Base-by-base conservation (phyloP, 2,113 vertebrate genomes). In the Numenius arquata region DNA sequence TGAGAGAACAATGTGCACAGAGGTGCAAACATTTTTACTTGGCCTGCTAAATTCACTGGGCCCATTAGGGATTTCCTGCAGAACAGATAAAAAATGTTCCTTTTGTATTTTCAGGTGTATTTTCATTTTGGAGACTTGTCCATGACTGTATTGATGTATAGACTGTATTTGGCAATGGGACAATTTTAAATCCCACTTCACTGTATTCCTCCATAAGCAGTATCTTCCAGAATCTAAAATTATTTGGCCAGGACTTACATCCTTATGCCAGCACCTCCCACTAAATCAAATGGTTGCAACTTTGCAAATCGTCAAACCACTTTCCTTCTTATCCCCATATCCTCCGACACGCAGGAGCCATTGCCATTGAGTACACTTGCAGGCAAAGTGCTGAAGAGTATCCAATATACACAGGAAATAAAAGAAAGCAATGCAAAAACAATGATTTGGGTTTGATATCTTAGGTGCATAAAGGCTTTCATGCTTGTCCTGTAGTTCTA, bases 31-130 rank as follows among this genome's bases (percentile, higher is more conserved):
- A 13, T 14, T 43, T 26, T 4, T 52, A 84, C 41, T 38, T 58
- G 41, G 5, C 7, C 45, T 68, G 15, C 6, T 76, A 18, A 81
- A 85, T 62, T 74, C 45, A 63, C 10, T 0, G 0, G 21, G 6
- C 5, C 9, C 0, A 0, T 61, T 25, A 66, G 5, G 23, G 12
- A 38, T 6, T 3, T 70, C 13, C 4, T 3, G 0, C 6, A 18
- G 10, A 25, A 66, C 30, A 58, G 27, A 77, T 22, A 8, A 61
- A 73, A 82, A 47, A 2, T 0, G 3, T 67, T 78, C 3, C 8
- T 30, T 80, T 70, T 48, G 11, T 38, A 18, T 41, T 70, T 83
- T 53, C 12, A 52, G 0, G 34, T 66, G 29, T 5, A 12, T 13
- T 61, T 76, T 73, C 6, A 15, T 13, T 61, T 76, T 68, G 2